A percentile compares a stretch with the other conserved stretches of the same genome.
Evolutionary conservation across 2,888 invertebrate species (phyloP).

Genomic region (Mystacides longicornis): DNA sequence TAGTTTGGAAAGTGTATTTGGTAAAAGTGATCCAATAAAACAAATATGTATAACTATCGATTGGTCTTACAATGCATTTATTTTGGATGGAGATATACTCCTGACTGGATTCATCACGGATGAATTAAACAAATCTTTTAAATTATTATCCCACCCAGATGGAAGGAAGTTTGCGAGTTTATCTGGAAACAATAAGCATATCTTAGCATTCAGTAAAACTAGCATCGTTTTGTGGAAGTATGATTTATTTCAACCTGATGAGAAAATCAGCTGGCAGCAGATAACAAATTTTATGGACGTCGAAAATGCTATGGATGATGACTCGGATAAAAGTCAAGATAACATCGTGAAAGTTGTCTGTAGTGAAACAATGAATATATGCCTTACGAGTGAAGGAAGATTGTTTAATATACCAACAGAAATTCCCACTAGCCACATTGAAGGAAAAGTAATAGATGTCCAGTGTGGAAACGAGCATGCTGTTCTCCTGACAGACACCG

Average conservation of each 20-base stretch:
- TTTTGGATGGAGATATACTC: slow-evolving; percentile 31
- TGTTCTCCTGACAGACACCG: slow-evolving; percentile 59
- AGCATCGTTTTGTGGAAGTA: slow-evolving; percentile 28
- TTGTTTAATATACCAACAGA: slow-evolving; percentile 57
- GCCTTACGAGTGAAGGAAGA: slow-evolving; percentile 40
- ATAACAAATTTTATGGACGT: slow-evolving; percentile 17
- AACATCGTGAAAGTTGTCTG: slow-evolving; percentile 35
- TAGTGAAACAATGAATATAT: slow-evolving; percentile 42
- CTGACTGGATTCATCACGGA: slow-evolving; percentile 35
- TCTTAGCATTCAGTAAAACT: slow-evolving; percentile 36
- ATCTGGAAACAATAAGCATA: slow-evolving; percentile 26
- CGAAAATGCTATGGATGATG: neutral
- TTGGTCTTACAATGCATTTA: slow-evolving; percentile 43
- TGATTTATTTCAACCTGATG: slow-evolving; percentile 29
- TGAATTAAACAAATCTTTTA: slow-evolving; percentile 30
- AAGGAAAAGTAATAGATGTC: slow-evolving; percentile 52
- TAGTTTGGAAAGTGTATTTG: neutral
- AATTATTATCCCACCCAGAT: slow-evolving; percentile 32
- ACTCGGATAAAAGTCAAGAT: neutral
- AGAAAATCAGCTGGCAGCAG: slow-evolving; percentile 27
- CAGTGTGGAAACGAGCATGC: slow-evolving; percentile 78
- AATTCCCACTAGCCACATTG: slow-evolving; percentile 46
- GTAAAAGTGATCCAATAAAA: slow-evolving; percentile 15
- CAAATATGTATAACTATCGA: slow-evolving; percentile 20
- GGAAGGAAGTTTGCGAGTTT: slow-evolving; percentile 26